Evolutionary conservation across 1,140 invertebrate species (phyloP).

Genomic region (Macrobrachium nipponense): DNA sequence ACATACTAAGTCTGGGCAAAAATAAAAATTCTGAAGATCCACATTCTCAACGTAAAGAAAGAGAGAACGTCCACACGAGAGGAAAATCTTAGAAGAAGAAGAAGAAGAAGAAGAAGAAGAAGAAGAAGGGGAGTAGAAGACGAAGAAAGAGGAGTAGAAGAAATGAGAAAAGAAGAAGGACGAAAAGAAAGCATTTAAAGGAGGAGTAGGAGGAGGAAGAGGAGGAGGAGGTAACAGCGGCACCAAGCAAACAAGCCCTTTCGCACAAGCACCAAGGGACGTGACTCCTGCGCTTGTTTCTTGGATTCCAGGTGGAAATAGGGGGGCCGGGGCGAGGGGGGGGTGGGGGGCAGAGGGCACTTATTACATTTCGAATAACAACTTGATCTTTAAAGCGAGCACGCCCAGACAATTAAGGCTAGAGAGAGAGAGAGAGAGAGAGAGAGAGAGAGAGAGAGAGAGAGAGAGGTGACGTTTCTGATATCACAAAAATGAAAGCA

Average conservation of each 20-base stretch:
- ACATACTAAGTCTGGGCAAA: no score
- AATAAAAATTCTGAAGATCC: no score
- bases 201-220: no score
- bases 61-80: not conserved
- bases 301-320: no score
- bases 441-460: constrained; percentile 31
- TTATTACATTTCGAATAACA: no score
- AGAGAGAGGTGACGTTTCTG: constrained; percentile 18
- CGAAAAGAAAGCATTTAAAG: not conserved
- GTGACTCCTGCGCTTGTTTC: no score
- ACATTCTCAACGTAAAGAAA: not conserved
- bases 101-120: not conserved
- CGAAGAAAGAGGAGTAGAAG: not conserved
- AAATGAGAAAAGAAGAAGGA: not conserved
- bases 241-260: no score
- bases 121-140: no score
- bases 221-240: no score
- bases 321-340: not conserved
- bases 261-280: no score
- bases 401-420: not conserved
- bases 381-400: not conserved
- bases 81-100: no score
- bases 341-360: not conserved
- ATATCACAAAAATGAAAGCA: not conserved
- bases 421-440: not conserved